Base-by-base conservation (phyloP, 2,113 vertebrate species). In the Eublepharis macularius region DNA sequence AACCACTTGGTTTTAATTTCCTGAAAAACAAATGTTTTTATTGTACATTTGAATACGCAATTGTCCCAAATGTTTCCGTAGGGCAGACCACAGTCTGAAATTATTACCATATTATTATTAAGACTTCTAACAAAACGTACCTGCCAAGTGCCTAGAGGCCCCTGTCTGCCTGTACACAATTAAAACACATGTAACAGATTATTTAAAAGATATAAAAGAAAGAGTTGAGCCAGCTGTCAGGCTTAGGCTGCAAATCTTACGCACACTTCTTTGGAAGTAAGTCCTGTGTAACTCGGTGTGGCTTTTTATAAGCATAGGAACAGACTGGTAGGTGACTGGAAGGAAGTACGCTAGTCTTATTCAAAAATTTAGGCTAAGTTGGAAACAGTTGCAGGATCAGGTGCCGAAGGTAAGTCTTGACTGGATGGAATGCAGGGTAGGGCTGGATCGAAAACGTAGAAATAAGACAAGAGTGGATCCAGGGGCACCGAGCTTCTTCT, bases 1-100 rank as follows among this genome's bases (percentile, higher is more conserved):
- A 86, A 72, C 73, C 34, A 87, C 91, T 86, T 82, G 66, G 54
- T 26, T 94, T 93, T 82, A 92, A 95, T 92, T 95, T 94, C 91
- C 93, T 88, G 87, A 81, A 80, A 32, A 65, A 43, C 12, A 26
- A 13, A 21, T n/a, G 19, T 90, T 90, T 81, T 87, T 88, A 72
- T 86, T 91, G 54, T 90, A 84, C 89, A 90, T 90, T 87, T 81
- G 66, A 90, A 94, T 87, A 79, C 81, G 60, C 68, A 32, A 86
- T 86, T 81, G 88, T 92, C 86, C 83, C 80, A 77, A 86, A 85
- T 14, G 93, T 91, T 91, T 93, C 92, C 81, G 47, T 36, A 84
- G 88, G 80, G 86, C 86, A 82, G 57, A 72, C 79, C 91, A 45
- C 69, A 57, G 75, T 91, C 90, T 75, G 24, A 92, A 45, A 83